These are phyloP conservation scores for Apodemus speciosus DNA, from an alignment of 2,113 vertebrate species.

Conservation along the genomic window DNA sequence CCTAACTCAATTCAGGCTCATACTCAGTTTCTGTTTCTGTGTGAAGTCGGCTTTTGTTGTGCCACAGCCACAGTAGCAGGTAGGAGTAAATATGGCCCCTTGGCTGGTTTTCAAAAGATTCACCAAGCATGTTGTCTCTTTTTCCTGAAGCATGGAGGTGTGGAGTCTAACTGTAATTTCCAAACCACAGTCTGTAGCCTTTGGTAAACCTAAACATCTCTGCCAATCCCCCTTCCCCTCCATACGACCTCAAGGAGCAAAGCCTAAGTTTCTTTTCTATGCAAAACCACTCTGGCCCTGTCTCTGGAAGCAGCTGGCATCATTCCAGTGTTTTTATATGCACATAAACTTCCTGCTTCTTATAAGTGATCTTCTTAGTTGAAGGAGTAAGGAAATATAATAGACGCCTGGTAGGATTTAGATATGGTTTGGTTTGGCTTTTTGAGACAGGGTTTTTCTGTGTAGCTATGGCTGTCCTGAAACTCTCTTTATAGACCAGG, in stretches of 20 bases:
- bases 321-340: not conserved
- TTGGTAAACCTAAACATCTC: not conserved
- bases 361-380: not conserved
- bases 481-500: not conserved
- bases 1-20: not conserved
- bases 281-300: not conserved
- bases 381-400: not conserved
- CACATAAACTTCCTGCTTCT: not conserved
- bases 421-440: not conserved
- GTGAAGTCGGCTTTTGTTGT: not conserved
- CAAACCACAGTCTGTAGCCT: not conserved
- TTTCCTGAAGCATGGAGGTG: not conserved
- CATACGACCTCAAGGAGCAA: not conserved
- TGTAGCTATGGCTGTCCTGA: not conserved
- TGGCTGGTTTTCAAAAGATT: not conserved
- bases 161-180: not conserved
- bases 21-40: not conserved
- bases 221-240: not conserved
- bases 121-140: not conserved
- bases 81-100: not conserved
- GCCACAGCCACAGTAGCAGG: not conserved
- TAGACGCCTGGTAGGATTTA: not conserved
- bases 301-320: not conserved
- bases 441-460: not conserved
- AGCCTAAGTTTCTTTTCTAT: not conserved